Percentiles rank a stretch among this genome's conserved stretches.
Evolutionary conservation across 2,797 vertebrate genomes (phyloP).

Genomic region (Pseudocheirus occidentalis): DNA sequence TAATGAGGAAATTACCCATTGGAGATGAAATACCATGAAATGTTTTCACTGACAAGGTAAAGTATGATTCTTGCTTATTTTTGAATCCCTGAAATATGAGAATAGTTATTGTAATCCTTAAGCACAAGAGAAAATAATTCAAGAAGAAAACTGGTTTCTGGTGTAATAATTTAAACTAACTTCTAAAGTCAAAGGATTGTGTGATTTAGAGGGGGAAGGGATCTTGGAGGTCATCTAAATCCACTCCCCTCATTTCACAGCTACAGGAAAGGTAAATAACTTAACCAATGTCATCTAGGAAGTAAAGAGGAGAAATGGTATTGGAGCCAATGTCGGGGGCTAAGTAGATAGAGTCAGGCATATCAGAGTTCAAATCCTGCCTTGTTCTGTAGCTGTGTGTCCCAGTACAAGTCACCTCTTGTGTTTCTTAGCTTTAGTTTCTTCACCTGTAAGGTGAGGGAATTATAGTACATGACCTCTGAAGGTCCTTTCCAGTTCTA

Average conservation of each 20-base stretch:
- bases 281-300: not conserved
- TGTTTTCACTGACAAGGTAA: slow-evolving; percentile 4
- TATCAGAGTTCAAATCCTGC: not conserved
- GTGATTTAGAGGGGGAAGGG: not conserved
- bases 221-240: not conserved
- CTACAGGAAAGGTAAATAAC: not conserved
- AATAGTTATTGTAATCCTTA: not conserved
- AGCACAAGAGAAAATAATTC: not conserved
- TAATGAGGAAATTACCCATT: not conserved
- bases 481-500: not conserved
- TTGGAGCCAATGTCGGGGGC: not conserved
- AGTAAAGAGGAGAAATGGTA: not conserved
- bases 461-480: not conserved
- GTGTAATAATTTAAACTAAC: not conserved
- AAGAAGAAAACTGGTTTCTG: not conserved
- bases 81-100: slow-evolving; percentile 2
- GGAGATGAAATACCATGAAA: not conserved
- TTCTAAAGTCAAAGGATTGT: not conserved
- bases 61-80: slow-evolving; percentile 30
- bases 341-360: not conserved
- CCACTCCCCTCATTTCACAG: not conserved
- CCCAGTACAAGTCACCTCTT: not conserved
- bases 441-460: not conserved
- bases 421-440: not conserved
- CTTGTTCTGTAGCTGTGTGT: not conserved